Evolutionary conservation across 2,797 vertebrate genomes (phyloP), one percentile per base, ranked within the genome.

Genomic region (Ptychobarbus kaznakovi): DNA sequence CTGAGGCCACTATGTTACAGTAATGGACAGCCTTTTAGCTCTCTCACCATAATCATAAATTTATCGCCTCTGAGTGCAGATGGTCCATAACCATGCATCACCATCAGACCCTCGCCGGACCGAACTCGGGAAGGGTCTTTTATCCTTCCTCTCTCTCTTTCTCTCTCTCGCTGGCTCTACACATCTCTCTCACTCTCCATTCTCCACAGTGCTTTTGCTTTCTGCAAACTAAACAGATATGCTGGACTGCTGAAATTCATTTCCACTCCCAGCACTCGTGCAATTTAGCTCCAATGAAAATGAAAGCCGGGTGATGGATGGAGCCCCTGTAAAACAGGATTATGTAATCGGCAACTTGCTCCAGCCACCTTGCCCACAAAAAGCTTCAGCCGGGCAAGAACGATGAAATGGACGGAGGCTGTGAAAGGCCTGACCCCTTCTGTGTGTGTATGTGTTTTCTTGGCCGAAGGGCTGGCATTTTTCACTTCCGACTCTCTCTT

Each of bases 41-140:
- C 94, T 93, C 94, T 91, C 89, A 87, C 92, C 88, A 92, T 11
- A 88, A 93, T 93, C 95, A 90, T 96, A 95, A 96, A 96, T 97
- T 95, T 93, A 90, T 92, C 92, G 91, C 93, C 93, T 91, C 93
- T 83, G 93, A 94, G 94, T 94, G 95, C 96, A 96, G 95, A 95
- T 95, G 95, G 93, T 93, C 95, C 94, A 95, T 96, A 94, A 96
- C 90, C 94, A 91, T 96, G 94, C 94, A 95, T 97, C 95, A 96
- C 87, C 87, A 92, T 81, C 11, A 92, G 89, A 86, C 86, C 89
- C 87, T 83, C 85, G 81, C 87, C 73, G 92, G 90, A 93, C 94
- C 87, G 91, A 89, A 92, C 89, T 92, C 88, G 87, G 88, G 92
- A 93, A 91, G 92, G 92, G 91, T 87, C 85, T 81, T 85, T 87